Evolutionary conservation across 2,113 vertebrate genomes (phyloP).

Genomic region (Psephotus haematonotus): DNA sequence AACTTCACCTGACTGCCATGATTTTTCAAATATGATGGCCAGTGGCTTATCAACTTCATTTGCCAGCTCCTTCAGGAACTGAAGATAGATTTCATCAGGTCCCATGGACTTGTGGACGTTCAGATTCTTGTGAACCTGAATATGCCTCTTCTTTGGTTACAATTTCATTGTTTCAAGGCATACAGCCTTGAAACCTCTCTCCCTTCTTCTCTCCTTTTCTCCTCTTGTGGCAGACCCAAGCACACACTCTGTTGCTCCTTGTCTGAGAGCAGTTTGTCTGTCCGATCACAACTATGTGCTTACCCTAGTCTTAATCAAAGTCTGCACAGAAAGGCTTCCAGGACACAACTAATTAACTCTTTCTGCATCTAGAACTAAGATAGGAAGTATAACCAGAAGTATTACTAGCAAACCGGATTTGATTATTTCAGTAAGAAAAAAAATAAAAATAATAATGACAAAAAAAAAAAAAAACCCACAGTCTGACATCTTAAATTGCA

Average conservation of each 20-base stretch:
- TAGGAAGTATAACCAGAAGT: background rate
- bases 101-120: no score
- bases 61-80: no score
- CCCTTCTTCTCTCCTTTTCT: background rate
- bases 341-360: background rate
- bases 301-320: background rate
- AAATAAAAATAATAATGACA: background rate
- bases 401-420: background rate
- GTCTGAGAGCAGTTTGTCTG: background rate
- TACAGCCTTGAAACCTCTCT: no score
- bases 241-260: background rate
- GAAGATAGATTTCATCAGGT: no score
- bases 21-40: no score
- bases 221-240: background rate
- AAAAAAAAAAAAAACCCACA: background rate
- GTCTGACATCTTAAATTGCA: background rate
- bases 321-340: background rate
- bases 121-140: no score
- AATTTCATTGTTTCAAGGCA: background rate
- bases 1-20: no score
- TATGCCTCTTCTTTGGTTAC: background rate
- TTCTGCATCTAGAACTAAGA: background rate
- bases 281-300: no score
- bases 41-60: no score
- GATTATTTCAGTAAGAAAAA: background rate